These are phyloP conservation scores for Callyntrura guangdongensis DNA, from an alignment of 2,888 invertebrate species.

Conservation along the genomic window DNA sequence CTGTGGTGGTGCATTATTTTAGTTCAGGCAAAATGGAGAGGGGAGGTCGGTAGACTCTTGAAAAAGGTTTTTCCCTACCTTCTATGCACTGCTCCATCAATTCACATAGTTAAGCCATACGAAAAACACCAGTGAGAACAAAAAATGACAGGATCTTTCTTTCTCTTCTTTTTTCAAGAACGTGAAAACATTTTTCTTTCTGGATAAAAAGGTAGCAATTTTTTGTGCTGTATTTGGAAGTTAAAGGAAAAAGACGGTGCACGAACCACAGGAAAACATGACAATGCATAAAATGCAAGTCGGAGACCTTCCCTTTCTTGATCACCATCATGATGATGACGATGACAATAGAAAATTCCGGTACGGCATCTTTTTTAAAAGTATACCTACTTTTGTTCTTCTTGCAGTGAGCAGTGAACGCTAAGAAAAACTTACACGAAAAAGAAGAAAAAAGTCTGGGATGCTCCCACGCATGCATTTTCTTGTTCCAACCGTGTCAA, in stretches of 20 bases:
- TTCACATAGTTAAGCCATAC: background rate
- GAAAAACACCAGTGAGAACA: constrained; percentile 10
- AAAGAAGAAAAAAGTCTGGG: background rate
- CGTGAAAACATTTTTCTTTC: constrained; percentile 16
- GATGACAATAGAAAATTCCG: background rate
- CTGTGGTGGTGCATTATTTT: constrained; percentile 13
- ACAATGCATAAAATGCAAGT: constrained; percentile 29
- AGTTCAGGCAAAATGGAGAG: constrained; percentile 36
- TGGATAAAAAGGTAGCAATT: constrained; percentile 42
- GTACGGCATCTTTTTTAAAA: background rate
- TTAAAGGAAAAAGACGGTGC: background rate
- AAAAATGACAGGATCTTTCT: constrained; percentile 10
- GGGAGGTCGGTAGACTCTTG: constrained; percentile 39
- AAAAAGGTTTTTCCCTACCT: background rate
- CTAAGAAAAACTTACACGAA: background rate
- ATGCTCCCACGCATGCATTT: constrained; percentile 23
- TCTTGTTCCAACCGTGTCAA: background rate
- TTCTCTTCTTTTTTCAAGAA: constrained; percentile 3
- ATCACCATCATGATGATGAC: background rate
- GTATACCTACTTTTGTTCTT: background rate
- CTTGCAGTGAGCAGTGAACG: background rate
- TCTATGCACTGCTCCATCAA: background rate
- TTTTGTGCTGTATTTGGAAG: background rate
- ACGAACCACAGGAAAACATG: background rate
- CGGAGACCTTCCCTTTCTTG: background rate